These are phyloP conservation scores for Trisateles emortualis DNA, from an alignment of 2,888 invertebrate species.

Conservation along the genomic window DNA sequence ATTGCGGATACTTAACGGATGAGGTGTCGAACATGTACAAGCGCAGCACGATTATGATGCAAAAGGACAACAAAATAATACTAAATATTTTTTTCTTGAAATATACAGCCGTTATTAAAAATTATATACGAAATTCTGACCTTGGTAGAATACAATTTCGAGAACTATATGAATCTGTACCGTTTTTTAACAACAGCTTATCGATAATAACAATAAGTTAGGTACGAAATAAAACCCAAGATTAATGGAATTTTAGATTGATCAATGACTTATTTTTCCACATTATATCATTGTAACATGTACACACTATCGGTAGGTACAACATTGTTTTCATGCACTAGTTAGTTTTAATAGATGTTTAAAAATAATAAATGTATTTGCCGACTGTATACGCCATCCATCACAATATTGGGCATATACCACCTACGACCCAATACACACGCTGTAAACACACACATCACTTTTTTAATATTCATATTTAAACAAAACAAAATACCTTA, in stretches of 20 bases:
- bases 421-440: slow-evolving; percentile 10
- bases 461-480: background rate
- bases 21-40: slow-evolving; percentile 22
- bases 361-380: slow-evolving; percentile 24
- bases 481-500: background rate
- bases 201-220: too few species aligned
- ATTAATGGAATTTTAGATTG: too few species aligned
- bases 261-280: too few species aligned
- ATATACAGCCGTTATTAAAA: slow-evolving; percentile 18
- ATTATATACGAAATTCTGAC: background rate
- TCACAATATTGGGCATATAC: slow-evolving; percentile 33
- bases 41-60: slow-evolving; percentile 29
- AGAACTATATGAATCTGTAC: too few species aligned
- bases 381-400: slow-evolving; percentile 33
- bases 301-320: too few species aligned
- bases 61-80: slow-evolving; percentile 40
- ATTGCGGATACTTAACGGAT: slow-evolving; percentile 26
- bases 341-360: slow-evolving; percentile 22
- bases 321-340: slow-evolving; percentile 27
- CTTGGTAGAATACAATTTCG: too few species aligned
- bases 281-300: too few species aligned
- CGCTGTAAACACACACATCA: background rate
- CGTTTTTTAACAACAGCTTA: too few species aligned
- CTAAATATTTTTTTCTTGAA: slow-evolving; percentile 31
- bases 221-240: too few species aligned